Percentiles rank a stretch among this genome's conserved stretches.
phyloP scores from a whole-genome alignment of 2,797 vertebrate species.

The Tamandua tetradactyla region DNA sequence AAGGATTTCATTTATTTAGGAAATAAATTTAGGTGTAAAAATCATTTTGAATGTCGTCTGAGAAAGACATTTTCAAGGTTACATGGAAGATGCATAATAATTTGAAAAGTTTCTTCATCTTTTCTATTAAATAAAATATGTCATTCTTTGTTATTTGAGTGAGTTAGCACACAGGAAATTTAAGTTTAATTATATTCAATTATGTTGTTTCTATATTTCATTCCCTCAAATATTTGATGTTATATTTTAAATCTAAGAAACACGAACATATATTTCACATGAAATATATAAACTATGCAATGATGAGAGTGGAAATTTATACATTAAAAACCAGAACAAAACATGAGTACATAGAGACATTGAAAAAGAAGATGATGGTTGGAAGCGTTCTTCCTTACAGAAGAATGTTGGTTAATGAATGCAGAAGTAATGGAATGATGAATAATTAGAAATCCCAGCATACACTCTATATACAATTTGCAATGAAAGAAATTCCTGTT shows the following conservation, averaged over 20 bases:
- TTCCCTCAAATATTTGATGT: background rate
- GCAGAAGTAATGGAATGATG: background rate
- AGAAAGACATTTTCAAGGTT: background rate
- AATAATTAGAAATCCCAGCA: background rate
- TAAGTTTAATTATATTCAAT: constrained; percentile 7
- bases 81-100: background rate
- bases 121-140: constrained; percentile 10
- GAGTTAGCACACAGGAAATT: background rate
- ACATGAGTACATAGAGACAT: background rate
- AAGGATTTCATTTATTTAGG: too few species aligned
- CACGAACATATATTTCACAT: background rate
- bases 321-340: background rate
- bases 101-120: background rate
- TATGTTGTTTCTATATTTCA: background rate
- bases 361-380: background rate
- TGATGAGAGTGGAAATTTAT: background rate
- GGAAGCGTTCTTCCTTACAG: background rate
- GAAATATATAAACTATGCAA: background rate
- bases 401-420: background rate
- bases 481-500: background rate
- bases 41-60: background rate
- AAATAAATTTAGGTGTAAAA: too few species aligned
- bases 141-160: background rate
- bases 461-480: background rate
- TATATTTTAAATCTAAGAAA: background rate